These are phyloP conservation scores for Pseudachorutes palmiensis DNA, from an alignment of 1,140 invertebrate genomes.

Conservation along the genomic window DNA sequence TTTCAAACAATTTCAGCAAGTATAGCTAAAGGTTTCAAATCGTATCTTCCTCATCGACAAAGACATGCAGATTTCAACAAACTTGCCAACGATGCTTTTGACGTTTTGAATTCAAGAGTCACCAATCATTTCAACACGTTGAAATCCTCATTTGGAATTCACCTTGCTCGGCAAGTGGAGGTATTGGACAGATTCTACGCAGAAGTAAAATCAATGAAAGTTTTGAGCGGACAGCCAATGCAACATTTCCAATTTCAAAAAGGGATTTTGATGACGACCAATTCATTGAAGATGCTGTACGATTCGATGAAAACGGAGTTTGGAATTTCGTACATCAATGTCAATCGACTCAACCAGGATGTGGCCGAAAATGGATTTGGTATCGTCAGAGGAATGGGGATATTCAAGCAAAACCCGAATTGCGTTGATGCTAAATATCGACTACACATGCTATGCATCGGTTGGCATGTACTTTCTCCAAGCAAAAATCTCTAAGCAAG, in stretches of 20 bases:
- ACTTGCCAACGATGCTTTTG: not conserved
- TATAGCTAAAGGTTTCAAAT: not conserved
- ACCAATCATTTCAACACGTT: not conserved
- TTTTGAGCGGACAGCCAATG: not conserved
- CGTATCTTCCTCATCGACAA: not conserved
- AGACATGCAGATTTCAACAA: not conserved
- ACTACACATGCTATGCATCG: not conserved
- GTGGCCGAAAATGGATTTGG: conserved; percentile 2
- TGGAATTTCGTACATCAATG: not conserved
- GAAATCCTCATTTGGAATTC: conserved; percentile 1
- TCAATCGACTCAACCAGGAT: not conserved
- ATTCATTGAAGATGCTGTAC: not conserved
- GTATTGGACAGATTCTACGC: not conserved
- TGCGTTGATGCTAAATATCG: conserved; percentile 7
- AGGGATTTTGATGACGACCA: conserved; percentile 1
- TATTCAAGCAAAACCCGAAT: conserved; percentile 2
- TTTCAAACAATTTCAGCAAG: conserved; percentile 10
- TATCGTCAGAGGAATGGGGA: not conserved
- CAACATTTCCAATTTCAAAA: not conserved
- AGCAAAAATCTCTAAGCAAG: not conserved
- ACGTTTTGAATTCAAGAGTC: conserved; percentile 1
- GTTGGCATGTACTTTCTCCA: not conserved
- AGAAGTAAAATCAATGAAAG: not conserved
- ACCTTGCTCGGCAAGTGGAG: not conserved
- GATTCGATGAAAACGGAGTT: not conserved